Percentiles rank a stretch among this genome's conserved stretches.
phyloP scores from a whole-genome alignment of 2,113 vertebrate species.

The Albula goreensis region DNA sequence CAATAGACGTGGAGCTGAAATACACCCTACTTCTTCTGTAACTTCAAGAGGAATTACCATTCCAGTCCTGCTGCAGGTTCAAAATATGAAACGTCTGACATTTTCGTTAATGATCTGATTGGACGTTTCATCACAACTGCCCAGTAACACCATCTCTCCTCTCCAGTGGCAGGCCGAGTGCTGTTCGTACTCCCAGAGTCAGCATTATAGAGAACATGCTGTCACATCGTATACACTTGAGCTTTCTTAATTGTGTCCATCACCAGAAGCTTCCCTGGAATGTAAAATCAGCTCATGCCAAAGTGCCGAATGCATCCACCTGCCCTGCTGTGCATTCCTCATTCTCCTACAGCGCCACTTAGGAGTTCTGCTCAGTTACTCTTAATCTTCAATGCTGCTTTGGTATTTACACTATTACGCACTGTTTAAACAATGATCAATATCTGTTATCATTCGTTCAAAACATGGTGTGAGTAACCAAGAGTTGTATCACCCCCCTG shows the following conservation, averaged over 20 bases:
- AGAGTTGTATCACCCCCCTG: background rate
- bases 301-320: background rate
- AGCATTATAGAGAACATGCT: background rate
- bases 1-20: slow-evolving; percentile 10
- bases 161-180: background rate
- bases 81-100: background rate
- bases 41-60: background rate
- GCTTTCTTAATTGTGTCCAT: background rate
- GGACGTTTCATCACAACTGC: background rate
- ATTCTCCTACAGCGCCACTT: background rate
- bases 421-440: background rate
- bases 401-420: background rate
- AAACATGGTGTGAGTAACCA: too few relatives aligned
- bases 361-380: background rate
- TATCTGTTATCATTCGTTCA: background rate
- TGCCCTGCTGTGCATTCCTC: background rate
- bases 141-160: background rate
- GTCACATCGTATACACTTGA: background rate
- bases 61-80: background rate
- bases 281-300: background rate
- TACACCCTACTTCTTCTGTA: background rate
- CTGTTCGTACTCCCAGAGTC: background rate
- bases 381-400: background rate
- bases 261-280: background rate
- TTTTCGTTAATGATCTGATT: background rate